Evolutionary conservation across 1,140 invertebrate species (phyloP), one percentile per base, ranked within the genome.

Genomic region (Coelopa frigida): DNA sequence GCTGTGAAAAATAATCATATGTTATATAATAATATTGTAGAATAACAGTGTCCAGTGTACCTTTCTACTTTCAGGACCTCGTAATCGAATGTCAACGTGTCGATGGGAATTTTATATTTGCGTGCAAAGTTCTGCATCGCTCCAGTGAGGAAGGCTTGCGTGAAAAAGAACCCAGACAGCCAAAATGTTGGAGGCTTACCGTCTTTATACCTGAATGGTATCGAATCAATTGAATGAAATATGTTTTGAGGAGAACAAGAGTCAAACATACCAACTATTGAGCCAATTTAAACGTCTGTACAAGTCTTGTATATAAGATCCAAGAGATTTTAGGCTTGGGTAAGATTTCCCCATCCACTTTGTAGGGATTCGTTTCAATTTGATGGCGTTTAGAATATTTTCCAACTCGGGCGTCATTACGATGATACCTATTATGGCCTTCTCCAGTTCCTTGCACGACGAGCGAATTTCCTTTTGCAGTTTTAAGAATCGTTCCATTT

Each of bases 81-180:
- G 60, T 85, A 93, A 63, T 90, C 83, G 62, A 89, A 93, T 23
- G 79, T 77, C 5, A 94, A 70, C 44, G 84, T 81, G 73, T 95
- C 90, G 33, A 95, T 94, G 3, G 91, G 86, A 53, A 93, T 87
- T 56, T 80, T 83, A 54, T 86, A 85, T 59, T 86, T 86, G 46
- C 94, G 72, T 2, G 93, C 92, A 70, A 76, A 95, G 70, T 96
- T 95, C 70, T 96, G 93, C 53, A 90, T 81, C 2, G 86, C 87
- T 3, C 87, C 92, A 7, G 93, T 95, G 12, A 97, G 73, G 68
- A 97, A 96, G 1, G 89, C 89, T 71, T 96, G 91, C 0, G 89
- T 90, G 62, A 95, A 95, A 59, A 88, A 96, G 67, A 97, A 94
- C 8, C 91, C 93, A 1, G 91, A 91, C 4, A 97, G 75, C 94